Base-by-base conservation (phyloP, 1,140 invertebrate genomes). In the Caerostris darwini region DNA sequence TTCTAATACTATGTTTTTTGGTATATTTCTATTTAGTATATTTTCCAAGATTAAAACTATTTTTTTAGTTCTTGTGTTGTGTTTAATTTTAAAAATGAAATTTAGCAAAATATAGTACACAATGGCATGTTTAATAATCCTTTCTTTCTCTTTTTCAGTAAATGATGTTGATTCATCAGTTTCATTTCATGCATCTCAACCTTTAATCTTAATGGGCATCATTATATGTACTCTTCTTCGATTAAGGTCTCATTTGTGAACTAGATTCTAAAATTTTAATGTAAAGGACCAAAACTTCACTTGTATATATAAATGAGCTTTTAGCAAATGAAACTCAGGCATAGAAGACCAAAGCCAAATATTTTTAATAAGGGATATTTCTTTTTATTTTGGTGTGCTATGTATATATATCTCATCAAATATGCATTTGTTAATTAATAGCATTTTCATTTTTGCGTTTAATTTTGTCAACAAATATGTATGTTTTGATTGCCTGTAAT, bases 261-360 rank as follows among this genome's bases (percentile, higher is more conserved):
- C 8, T n/a, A 12, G 71, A 34, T 8, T 17, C 17, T 81, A 12
- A 61, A 12, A 4, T 34, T 71, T 71, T 71, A 19, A 7, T 19
- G 7, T 50, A 50, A 77, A 77, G 7, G 19, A 77, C 69, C 69
- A 77, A 77, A 53, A 3, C 34, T 77, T 10, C 14, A 67, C 19
- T 34, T 77, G 69, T 77, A 77, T 7, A 77, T 77, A 67, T 50
- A 10, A 59, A n/a, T 3, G 82, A 85, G 56, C 82, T 85, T 58
- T 54, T 19, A 54, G 64, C 54, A 71, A 34, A 71, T 56, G 17
- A 59, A 88, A 90, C 88, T 90, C 88, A 90, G 88, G 88, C 88
- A 69, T 12, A 71, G 57, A 81, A 91, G 90, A 91, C 90, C 90
- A 91, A 91, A 91, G 90, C 64, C 86, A 88, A 91, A 58, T 58